Percentiles rank a stretch among this genome's conserved stretches.
phyloP scores from a whole-genome alignment of 2,888 invertebrate genomes.

The Lepidocyrtinus sp. region DNA sequence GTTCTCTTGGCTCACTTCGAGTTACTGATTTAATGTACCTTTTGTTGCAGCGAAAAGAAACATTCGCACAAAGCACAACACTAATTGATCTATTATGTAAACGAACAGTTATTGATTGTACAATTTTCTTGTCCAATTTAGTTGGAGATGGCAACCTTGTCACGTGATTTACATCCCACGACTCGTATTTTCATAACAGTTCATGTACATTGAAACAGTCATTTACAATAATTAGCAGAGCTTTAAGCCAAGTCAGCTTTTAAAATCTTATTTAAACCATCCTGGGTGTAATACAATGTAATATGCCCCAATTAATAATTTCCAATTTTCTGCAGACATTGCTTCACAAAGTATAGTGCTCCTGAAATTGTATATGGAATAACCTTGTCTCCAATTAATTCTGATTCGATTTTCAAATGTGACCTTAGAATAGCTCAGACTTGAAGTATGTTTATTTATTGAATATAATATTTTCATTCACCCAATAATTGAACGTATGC shows the following conservation, averaged over 20 bases:
- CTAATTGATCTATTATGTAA: not conserved
- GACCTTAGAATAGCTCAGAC: too few species aligned
- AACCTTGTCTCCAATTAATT: too few species aligned
- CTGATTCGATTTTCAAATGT: too few species aligned
- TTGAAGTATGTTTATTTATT: too few species aligned
- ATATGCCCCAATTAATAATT: too few species aligned
- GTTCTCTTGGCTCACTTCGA: too few species aligned
- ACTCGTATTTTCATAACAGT: not conserved
- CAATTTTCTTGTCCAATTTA: not conserved
- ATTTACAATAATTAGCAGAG: conserved; percentile 1
- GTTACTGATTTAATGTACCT: not conserved
- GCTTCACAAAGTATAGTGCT: too few species aligned
- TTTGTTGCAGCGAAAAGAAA: not conserved
- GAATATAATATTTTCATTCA: too few species aligned
- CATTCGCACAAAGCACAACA: not conserved
- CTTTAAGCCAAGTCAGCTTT: not conserved
- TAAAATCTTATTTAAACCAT: not conserved
- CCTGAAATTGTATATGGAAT: too few species aligned
- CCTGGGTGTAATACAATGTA: too few species aligned
- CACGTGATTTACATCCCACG: not conserved
- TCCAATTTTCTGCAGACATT: too few species aligned
- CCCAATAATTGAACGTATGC: too few species aligned
- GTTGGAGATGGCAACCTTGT: not conserved
- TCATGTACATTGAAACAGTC: not conserved
- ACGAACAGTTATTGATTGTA: not conserved